Conservation (phyloP, 2,113 vertebrate species). For the Sinocyclocheilus rhinocerous region DNA sequence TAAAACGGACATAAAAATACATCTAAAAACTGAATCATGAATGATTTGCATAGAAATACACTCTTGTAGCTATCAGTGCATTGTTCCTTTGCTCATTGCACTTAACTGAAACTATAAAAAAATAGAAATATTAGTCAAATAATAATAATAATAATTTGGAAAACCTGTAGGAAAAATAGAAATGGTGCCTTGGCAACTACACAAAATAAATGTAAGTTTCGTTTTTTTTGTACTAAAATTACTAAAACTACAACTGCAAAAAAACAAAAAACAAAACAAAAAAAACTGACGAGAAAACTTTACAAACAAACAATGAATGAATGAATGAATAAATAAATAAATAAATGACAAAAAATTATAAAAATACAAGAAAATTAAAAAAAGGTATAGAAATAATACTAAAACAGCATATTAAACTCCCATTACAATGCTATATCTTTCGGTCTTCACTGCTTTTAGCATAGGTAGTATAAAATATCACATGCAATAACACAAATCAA, state of each 20-base stretch:
- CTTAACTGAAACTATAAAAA: not conserved
- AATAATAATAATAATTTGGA: not conserved
- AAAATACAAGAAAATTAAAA: not conserved
- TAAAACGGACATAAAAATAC: too few relatives aligned
- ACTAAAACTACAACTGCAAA: too few relatives aligned
- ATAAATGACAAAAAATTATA: not conserved
- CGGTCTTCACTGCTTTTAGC: not conserved
- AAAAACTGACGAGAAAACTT: too few relatives aligned
- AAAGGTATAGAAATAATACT: not conserved
- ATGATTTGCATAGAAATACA: not conserved
- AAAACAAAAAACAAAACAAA: too few relatives aligned
- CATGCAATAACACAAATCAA: conserved; percentile 1
- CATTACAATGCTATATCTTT: not conserved
- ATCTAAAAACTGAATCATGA: not conserved
- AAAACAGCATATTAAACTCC: not conserved
- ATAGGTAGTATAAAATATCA: not conserved
- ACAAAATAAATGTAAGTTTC: too few relatives aligned
- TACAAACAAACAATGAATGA: too few relatives aligned
- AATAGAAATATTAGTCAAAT: not conserved
- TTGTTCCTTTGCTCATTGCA: not conserved
- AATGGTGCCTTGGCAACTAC: too few relatives aligned
- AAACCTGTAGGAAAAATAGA: too few relatives aligned
- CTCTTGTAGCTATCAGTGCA: not conserved
- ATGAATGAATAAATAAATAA: not conserved
- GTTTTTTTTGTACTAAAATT: too few relatives aligned